These are phyloP conservation scores for Sycophila texana DNA, from an alignment of 2,888 invertebrate species.

Conservation along the genomic window DNA sequence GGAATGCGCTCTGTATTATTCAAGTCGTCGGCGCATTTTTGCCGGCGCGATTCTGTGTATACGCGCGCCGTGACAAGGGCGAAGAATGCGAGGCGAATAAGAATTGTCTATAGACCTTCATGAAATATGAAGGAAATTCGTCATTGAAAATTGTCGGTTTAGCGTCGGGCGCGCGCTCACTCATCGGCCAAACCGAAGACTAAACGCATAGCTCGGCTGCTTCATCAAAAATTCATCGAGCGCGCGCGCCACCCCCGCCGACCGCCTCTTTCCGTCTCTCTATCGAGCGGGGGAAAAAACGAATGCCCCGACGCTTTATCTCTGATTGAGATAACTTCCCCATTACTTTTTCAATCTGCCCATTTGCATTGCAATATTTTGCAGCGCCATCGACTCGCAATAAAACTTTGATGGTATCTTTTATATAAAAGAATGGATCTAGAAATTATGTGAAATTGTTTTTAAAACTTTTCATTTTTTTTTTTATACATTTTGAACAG, in stretches of 20 bases:
- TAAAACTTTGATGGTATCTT: no score
- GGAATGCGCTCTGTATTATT: conserved; percentile 4
- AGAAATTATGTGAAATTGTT: no score
- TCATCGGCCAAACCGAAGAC: conserved; percentile 58
- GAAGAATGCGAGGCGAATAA: conserved; percentile 40
- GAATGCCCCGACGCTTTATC: not conserved
- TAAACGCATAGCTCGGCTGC: not conserved
- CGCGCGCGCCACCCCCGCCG: conserved; percentile 4
- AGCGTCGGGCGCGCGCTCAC: conserved; percentile 42
- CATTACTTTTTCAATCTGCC: not conserved
- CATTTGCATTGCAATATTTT: no score
- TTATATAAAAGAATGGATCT: no score
- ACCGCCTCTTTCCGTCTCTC: no score
- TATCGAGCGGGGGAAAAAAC: no score
- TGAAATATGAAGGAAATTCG: conserved; percentile 68
- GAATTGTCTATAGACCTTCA: conserved; percentile 60
- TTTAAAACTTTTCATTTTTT: no score
- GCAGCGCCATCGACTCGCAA: not conserved
- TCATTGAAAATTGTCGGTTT: conserved; percentile 65
- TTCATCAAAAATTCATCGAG: conserved; percentile 64
- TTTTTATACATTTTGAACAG: no score
- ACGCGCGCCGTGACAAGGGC: conserved; percentile 20
- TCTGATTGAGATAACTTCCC: not conserved
- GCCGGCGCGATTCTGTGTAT: not conserved
- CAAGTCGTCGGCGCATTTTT: not conserved